Evolutionary conservation across 1,140 invertebrate genomes (phyloP).

Genomic region (Theocolax elegans): DNA sequence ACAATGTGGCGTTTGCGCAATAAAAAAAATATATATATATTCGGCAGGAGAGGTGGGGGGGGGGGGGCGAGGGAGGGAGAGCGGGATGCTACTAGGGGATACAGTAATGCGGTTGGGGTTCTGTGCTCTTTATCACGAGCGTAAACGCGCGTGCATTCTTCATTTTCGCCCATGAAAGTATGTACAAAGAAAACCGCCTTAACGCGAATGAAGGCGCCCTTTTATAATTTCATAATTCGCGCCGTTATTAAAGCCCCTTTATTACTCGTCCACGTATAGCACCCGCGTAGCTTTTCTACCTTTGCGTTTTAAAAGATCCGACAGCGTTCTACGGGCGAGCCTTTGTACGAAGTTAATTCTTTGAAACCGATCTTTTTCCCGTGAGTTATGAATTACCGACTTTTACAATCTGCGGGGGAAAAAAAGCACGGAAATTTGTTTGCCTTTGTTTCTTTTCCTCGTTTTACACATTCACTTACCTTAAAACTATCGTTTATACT

Average conservation of each 20-base stretch:
- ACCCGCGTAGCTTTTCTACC: background rate
- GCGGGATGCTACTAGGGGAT: too few relatives aligned
- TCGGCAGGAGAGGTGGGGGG: too few relatives aligned
- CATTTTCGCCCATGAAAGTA: slow-evolving; percentile 16
- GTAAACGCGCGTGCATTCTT: background rate
- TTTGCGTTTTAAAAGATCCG: slow-evolving; percentile 8
- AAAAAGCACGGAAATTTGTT: slow-evolving; percentile 10
- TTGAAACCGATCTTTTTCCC: slow-evolving; percentile 17
- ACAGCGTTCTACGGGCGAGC: background rate
- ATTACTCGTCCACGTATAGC: background rate
- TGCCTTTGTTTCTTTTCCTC: background rate
- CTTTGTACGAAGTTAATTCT: slow-evolving; percentile 23
- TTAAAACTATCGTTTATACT: too few relatives aligned
- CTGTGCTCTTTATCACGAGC: background rate
- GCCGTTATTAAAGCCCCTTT: slow-evolving; percentile 32
- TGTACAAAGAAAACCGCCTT: slow-evolving; percentile 3
- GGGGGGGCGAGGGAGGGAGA: too few relatives aligned
- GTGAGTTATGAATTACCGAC: background rate
- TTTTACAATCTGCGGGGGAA: background rate
- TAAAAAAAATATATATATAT: background rate
- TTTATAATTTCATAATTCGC: slow-evolving; percentile 33
- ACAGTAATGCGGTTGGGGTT: too few relatives aligned
- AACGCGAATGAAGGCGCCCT: background rate
- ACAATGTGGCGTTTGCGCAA: background rate
- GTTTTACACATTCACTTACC: too few relatives aligned